Evolutionary conservation across 2,797 vertebrate genomes (phyloP).

Genomic region (Sebastes vulpes): DNA sequence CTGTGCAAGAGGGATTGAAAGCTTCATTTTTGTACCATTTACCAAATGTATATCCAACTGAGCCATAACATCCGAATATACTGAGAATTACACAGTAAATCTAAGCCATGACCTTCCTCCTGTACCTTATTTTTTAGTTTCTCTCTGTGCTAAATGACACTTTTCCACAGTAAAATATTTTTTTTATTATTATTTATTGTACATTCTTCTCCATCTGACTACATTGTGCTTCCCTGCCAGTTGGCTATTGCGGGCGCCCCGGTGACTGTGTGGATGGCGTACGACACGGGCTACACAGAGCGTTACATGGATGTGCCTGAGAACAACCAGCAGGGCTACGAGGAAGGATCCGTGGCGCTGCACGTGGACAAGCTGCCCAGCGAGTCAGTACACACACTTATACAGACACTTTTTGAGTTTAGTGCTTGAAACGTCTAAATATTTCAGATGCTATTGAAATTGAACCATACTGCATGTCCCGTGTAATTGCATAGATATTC

Average conservation of each 20-base stretch:
- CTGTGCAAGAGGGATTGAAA: not conserved
- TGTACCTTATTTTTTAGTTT: not conserved
- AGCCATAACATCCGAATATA: not conserved
- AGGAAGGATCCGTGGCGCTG: constrained; percentile 95
- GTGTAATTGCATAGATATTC: not conserved
- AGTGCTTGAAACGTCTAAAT: not conserved
- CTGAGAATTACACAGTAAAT: not conserved
- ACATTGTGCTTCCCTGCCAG: constrained; percentile 74
- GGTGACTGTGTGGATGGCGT: constrained; percentile 98
- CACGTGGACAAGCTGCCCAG: constrained; percentile 98
- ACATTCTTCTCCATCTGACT: not conserved
- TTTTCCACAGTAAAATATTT: not conserved
- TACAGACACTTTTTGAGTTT: not conserved
- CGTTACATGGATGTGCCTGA: constrained; percentile 98
- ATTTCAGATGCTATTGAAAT: not conserved
- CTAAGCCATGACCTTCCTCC: not conserved
- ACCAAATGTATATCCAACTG: not conserved
- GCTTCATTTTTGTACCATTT: not conserved
- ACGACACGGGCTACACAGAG: constrained; percentile 97
- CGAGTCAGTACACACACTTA: constrained; percentile 88
- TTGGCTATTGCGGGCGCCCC: constrained; percentile 96
- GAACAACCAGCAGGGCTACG: constrained; percentile 96
- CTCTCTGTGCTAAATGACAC: not conserved
- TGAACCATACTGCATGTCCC: not conserved
- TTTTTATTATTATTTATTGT: not conserved